These are phyloP conservation scores for Pseudochromis fuscus DNA, from an alignment of 2,797 vertebrate genomes.

Conservation along the genomic window DNA sequence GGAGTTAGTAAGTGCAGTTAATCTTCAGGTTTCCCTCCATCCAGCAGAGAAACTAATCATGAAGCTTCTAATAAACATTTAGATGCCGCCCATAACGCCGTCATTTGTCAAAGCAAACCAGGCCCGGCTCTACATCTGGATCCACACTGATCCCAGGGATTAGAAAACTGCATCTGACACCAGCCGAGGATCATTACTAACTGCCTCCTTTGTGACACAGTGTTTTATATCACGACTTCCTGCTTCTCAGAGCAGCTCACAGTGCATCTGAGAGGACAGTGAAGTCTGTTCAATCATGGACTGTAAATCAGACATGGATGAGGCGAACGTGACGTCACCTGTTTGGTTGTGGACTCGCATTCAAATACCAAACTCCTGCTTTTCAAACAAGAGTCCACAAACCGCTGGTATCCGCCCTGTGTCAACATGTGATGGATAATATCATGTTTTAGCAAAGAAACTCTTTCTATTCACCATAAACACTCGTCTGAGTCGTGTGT, in stretches of 20 bases:
- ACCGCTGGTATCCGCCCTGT: not conserved
- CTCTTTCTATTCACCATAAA: not conserved
- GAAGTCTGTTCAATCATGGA: slow-evolving; percentile 11
- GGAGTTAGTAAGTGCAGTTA: slow-evolving; percentile 29
- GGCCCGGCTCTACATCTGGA: slow-evolving; percentile 14
- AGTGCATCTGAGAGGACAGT: too few species aligned
- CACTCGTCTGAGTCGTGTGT: not conserved
- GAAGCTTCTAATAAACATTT: slow-evolving; percentile 43
- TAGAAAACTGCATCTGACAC: slow-evolving; percentile 3
- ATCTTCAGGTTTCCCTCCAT: slow-evolving; percentile 39
- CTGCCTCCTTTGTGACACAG: not conserved
- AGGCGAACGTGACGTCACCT: too few species aligned
- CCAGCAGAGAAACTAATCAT: slow-evolving; percentile 53
- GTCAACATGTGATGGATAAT: slow-evolving; percentile 8
- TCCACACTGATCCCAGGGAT: slow-evolving; percentile 28
- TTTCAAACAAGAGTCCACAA: too few species aligned
- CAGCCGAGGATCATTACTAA: slow-evolving; percentile 13
- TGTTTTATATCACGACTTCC: too few species aligned
- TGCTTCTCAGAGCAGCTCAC: too few species aligned
- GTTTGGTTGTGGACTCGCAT: too few species aligned
- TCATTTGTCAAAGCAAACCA: slow-evolving; percentile 46
- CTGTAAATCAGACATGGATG: too few species aligned
- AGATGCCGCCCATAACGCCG: slow-evolving; percentile 44
- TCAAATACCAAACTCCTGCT: too few species aligned
- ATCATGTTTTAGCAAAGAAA: not conserved